These are phyloP conservation scores for Anticlea derivata DNA, from an alignment of 2,888 invertebrate genomes.

Conservation along the genomic window DNA sequence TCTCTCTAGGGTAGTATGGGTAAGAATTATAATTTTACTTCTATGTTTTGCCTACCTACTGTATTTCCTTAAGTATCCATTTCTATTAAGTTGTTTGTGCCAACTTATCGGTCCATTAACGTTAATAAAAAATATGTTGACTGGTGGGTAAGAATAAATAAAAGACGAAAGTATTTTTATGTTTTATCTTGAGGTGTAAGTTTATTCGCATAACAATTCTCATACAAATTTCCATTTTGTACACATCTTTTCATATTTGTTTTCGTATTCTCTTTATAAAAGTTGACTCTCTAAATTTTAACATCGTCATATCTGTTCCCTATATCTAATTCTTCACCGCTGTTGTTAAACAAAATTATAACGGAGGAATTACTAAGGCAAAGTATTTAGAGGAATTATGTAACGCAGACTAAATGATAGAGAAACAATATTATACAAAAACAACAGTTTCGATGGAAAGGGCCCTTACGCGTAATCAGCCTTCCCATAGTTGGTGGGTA, in stretches of 20 bases:
- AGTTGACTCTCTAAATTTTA: constrained; percentile 83
- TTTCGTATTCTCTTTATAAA: constrained; percentile 81
- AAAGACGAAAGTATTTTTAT: constrained; percentile 69
- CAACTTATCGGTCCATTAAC: no score
- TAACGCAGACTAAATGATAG: constrained; percentile 68
- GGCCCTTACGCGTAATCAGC: constrained; percentile 68
- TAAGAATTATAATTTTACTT: no score
- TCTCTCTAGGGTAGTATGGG: no score
- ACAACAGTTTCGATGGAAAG: constrained; percentile 73
- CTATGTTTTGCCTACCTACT: no score
- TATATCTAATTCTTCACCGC: constrained; percentile 81
- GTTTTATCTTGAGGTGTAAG: constrained; percentile 84
- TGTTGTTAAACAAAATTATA: constrained; percentile 73
- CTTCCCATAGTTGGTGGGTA: constrained; percentile 61
- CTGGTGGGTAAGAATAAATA: constrained; percentile 48
- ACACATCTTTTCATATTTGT: constrained; percentile 81
- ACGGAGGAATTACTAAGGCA: constrained; percentile 73
- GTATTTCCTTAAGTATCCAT: no score
- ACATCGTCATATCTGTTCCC: constrained; percentile 83
- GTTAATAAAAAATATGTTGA: neutral
- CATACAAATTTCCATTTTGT: constrained; percentile 84
- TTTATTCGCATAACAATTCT: constrained; percentile 84
- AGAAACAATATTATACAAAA: constrained; percentile 70
- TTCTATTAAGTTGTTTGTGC: no score
- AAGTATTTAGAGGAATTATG: constrained; percentile 72